Conservation (phyloP, 2,113 vertebrate genomes). For the Callorhinus ursinus region DNA sequence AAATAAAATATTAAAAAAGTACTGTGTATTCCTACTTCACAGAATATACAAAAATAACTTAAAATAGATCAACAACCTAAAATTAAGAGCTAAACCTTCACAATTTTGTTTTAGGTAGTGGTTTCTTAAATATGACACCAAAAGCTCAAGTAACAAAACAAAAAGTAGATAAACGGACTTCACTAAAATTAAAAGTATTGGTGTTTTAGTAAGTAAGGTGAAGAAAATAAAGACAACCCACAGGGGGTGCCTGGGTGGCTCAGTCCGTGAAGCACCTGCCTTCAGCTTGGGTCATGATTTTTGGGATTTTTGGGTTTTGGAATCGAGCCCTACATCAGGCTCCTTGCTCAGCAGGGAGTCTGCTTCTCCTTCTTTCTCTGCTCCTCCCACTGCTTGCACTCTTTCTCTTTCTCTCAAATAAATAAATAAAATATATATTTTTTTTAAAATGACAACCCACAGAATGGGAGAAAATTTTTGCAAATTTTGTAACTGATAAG, state of each 20-base stretch:
- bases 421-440: neutral
- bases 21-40: too few relatives aligned
- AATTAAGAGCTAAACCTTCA: too few relatives aligned
- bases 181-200: too few relatives aligned
- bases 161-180: too few relatives aligned
- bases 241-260: neutral
- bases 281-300: neutral
- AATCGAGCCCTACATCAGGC: neutral
- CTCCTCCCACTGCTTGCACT: neutral
- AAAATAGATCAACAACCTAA: too few relatives aligned
- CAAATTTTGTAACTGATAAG: neutral
- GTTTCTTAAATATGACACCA: too few relatives aligned
- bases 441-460: neutral
- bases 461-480: neutral
- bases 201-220: neutral
- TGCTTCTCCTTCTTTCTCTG: neutral
- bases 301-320: neutral
- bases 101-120: too few relatives aligned
- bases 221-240: neutral
- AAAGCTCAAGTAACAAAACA: too few relatives aligned
- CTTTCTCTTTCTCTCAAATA: neutral
- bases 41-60: too few relatives aligned
- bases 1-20: too few relatives aligned
- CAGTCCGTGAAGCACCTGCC: neutral
- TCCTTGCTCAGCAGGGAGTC: neutral